These are phyloP conservation scores for Ceyx erithaca DNA, from an alignment of 2,797 vertebrate genomes.

Conservation along the genomic window DNA sequence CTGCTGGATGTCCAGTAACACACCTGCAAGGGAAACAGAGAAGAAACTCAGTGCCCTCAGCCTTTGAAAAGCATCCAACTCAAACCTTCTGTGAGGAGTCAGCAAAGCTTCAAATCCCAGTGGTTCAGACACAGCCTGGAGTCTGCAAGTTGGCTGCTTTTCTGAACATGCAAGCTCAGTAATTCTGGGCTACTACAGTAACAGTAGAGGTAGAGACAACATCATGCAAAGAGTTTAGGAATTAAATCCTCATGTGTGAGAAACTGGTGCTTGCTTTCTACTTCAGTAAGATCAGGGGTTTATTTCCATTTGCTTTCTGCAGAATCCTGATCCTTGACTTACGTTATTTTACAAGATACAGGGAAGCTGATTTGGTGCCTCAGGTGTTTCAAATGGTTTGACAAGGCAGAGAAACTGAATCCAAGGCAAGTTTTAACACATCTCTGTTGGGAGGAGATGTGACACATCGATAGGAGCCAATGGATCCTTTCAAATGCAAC, in stretches of 20 bases:
- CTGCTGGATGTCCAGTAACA: constrained; percentile 93
- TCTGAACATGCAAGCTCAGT: not conserved
- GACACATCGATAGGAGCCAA: not conserved
- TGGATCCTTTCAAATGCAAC: not conserved
- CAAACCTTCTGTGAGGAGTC: not conserved
- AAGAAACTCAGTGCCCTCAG: not conserved
- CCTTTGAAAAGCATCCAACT: not conserved
- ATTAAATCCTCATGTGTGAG: not conserved
- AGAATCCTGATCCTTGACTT: not conserved
- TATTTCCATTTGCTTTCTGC: not conserved
- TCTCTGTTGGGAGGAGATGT: not conserved
- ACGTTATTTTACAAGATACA: not conserved
- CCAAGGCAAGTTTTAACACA: constrained; percentile 16
- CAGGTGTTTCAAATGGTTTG: not conserved
- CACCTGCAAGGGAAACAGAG: constrained; percentile 81
- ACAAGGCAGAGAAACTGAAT: not conserved
- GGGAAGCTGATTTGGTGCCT: not conserved
- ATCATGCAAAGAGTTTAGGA: not conserved
- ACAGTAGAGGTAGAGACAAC: not conserved
- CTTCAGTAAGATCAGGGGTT: not conserved
- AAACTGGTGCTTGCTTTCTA: not conserved
- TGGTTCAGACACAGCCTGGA: not conserved
- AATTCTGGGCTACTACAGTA: not conserved
- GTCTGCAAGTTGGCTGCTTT: not conserved
- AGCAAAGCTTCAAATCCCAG: not conserved